These are phyloP conservation scores for Tuberolachnus salignus DNA, from an alignment of 2,888 invertebrate genomes.

Conservation along the genomic window DNA sequence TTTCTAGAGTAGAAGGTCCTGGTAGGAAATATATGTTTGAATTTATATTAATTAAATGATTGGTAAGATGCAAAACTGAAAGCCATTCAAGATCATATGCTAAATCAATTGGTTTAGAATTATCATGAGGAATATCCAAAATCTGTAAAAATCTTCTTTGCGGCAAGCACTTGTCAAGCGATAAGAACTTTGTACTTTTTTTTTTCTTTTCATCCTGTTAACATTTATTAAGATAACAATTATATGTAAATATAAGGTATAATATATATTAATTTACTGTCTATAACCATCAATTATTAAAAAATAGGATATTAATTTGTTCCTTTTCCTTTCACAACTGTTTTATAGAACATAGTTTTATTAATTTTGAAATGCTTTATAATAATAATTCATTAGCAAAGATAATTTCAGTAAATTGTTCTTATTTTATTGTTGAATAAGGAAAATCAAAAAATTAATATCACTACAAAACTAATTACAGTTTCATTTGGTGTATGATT, in stretches of 20 bases:
- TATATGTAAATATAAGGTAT: no score
- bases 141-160: slow-evolving; percentile 80
- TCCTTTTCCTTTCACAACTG: no score
- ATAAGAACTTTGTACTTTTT: slow-evolving; percentile 73
- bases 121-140: slow-evolving; percentile 70
- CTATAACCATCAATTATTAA: no score
- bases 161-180: slow-evolving; percentile 96
- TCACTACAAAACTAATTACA: slow-evolving; percentile 43
- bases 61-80: slow-evolving; percentile 82
- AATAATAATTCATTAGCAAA: no score
- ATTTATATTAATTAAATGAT: slow-evolving; percentile 82
- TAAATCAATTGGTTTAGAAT: slow-evolving; percentile 67
- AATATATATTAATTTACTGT: neutral
- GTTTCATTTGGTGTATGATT: slow-evolving; percentile 69
- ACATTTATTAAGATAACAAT: neutral
- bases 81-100: slow-evolving; percentile 94
- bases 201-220: slow-evolving; percentile 58
- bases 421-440: no score
- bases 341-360: no score
- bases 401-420: no score
- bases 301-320: no score
- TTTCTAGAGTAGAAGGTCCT: slow-evolving; percentile 67
- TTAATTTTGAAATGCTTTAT: no score
- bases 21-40: slow-evolving; percentile 79
- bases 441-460: neutral